These are phyloP conservation scores for Notocelia uddmanniana DNA, from an alignment of 2,888 invertebrate species.

Conservation along the genomic window DNA sequence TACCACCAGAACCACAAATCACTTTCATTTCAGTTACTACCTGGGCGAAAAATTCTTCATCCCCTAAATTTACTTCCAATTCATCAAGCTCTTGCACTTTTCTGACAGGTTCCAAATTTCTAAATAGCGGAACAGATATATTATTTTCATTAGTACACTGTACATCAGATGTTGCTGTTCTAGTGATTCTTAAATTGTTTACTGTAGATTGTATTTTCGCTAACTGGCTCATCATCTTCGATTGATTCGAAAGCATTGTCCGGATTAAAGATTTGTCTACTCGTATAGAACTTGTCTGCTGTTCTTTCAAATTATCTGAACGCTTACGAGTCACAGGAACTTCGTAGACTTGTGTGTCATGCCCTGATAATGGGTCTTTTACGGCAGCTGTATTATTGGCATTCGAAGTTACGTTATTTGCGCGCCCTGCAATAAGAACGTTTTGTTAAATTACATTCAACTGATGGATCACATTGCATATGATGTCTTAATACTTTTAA, in stretches of 20 bases:
- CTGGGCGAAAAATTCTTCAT: conserved; percentile 25
- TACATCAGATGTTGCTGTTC: background rate
- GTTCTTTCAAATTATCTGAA: background rate
- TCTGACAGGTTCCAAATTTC: conserved; percentile 26
- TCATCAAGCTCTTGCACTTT: conserved; percentile 36
- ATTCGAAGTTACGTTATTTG: background rate
- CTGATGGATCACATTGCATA: background rate
- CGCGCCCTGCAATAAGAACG: background rate
- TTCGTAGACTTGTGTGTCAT: background rate
- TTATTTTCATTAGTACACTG: background rate
- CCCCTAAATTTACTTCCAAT: conserved; percentile 35
- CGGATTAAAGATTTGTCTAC: conserved; percentile 5
- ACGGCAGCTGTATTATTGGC: background rate
- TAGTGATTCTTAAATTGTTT: background rate
- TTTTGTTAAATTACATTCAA: background rate
- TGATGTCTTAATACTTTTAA: background rate
- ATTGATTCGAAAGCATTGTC: conserved; percentile 33
- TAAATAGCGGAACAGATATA: background rate
- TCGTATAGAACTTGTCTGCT: background rate
- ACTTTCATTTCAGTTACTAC: conserved; percentile 30
- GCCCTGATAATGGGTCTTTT: background rate
- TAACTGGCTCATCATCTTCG: conserved; percentile 29
- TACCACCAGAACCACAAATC: conserved; percentile 23
- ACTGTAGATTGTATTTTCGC: conserved; percentile 24
- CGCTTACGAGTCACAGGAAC: background rate